A percentile compares a stretch with the other conserved stretches of the same genome.
phyloP scores from a whole-genome alignment of 2,888 invertebrate genomes.

The Sympetrum striolatum region DNA sequence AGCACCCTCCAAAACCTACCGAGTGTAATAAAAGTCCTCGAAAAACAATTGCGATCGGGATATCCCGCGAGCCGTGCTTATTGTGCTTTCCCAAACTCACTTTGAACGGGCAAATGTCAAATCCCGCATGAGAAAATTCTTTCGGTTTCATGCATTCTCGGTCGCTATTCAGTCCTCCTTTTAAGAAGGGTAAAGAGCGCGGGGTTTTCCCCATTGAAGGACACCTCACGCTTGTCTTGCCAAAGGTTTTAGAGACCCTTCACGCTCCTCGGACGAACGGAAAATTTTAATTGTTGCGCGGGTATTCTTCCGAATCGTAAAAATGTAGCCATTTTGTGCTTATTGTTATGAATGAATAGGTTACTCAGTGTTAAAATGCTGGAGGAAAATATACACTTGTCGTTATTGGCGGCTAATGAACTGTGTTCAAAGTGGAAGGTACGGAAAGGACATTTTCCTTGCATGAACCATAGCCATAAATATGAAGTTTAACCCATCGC shows the following conservation, averaged over 20 bases:
- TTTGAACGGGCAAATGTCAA: neutral
- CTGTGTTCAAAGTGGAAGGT: neutral
- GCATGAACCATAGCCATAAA: no score
- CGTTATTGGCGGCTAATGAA: neutral
- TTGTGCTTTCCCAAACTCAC: neutral
- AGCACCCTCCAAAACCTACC: neutral
- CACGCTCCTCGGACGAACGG: neutral
- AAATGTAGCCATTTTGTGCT: neutral
- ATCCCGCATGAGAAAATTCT: neutral
- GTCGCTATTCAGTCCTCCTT: no score
- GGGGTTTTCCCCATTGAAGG: neutral
- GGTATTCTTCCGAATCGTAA: neutral
- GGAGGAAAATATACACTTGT: neutral
- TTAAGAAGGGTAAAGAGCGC: neutral
- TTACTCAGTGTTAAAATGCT: neutral
- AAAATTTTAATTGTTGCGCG: neutral
- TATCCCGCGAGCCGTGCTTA: neutral
- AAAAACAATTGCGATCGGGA: neutral
- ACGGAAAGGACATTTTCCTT: no score
- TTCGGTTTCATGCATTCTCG: neutral
- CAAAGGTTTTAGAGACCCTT: neutral
- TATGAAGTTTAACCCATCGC: no score
- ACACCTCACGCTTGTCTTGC: neutral
- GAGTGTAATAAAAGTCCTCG: neutral
- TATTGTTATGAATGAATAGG: neutral